Evolutionary conservation across 2,888 invertebrate genomes (phyloP).

Genomic region (Empis stercorea): DNA sequence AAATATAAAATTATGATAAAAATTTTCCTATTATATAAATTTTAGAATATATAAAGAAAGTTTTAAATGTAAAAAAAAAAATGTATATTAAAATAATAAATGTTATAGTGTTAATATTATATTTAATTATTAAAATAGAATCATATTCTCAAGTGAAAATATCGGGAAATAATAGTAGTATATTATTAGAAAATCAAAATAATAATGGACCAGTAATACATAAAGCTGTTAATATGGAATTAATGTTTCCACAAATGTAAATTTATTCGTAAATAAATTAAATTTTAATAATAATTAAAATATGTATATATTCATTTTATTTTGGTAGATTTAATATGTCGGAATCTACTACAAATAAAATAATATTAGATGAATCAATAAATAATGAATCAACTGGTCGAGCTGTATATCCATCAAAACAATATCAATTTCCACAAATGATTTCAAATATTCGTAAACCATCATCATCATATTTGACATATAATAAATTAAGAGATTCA

Average conservation of each 20-base stretch:
- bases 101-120: too few relatives aligned
- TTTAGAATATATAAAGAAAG: too few relatives aligned
- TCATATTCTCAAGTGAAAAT: too few relatives aligned
- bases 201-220: constrained; percentile 26
- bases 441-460: background rate
- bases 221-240: constrained; percentile 29
- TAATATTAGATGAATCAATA: background rate
- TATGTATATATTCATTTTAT: background rate
- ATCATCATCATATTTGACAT: background rate
- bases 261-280: background rate
- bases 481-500: too few relatives aligned
- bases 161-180: too few relatives aligned
- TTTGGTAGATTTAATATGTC: constrained; percentile 2
- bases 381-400: constrained; percentile 26
- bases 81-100: too few relatives aligned
- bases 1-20: too few relatives aligned
- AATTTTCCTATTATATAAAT: too few relatives aligned
- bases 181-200: background rate
- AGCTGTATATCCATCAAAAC: constrained; percentile 25
- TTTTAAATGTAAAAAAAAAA: too few relatives aligned
- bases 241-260: constrained; percentile 30
- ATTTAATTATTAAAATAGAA: too few relatives aligned
- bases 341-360: background rate
- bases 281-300: background rate
- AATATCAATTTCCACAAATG: constrained; percentile 23